phyloP scores from a whole-genome alignment of 1,140 invertebrate genomes.

The Zaprionus africanus region DNA sequence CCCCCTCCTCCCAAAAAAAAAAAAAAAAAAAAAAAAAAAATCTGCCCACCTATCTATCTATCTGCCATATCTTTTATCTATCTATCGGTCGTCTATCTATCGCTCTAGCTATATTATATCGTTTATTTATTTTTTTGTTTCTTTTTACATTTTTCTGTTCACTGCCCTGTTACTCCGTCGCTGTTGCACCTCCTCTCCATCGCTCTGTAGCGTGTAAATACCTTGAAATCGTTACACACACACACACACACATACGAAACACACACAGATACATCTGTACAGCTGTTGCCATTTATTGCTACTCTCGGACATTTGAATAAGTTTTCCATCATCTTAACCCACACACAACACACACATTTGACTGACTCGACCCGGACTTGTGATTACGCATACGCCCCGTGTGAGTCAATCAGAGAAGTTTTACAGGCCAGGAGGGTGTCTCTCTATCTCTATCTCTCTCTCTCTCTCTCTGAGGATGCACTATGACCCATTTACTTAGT shows the following conservation, averaged over 20 bases:
- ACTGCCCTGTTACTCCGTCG: not conserved
- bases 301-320: conserved; percentile 17
- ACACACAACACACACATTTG: conserved; percentile 14
- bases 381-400: conserved; percentile 65
- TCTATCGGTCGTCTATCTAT: conserved; percentile 38
- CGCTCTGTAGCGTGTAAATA: conserved; percentile 62
- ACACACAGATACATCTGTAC: conserved; percentile 11
- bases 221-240: conserved; percentile 36
- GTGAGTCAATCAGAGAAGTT: conserved; percentile 8
- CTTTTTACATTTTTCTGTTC: not conserved
- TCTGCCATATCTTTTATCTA: conserved; percentile 31
- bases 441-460: no score
- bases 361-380: conserved; percentile 29
- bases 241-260: not conserved
- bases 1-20: conserved; percentile 7
- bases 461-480: conserved; percentile 5
- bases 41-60: conserved; percentile 25
- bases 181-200: conserved; percentile 21
- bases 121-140: not conserved
- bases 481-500: conserved; percentile 58
- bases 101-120: conserved; percentile 41
- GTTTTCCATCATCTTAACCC: conserved; percentile 12
- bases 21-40: conserved; percentile 9
- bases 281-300: conserved; percentile 6
- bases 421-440: not conserved